Evolutionary conservation across 1,140 invertebrate species (phyloP), one percentile per base, ranked within the genome.

Genomic region (Anastrepha obliqua): DNA sequence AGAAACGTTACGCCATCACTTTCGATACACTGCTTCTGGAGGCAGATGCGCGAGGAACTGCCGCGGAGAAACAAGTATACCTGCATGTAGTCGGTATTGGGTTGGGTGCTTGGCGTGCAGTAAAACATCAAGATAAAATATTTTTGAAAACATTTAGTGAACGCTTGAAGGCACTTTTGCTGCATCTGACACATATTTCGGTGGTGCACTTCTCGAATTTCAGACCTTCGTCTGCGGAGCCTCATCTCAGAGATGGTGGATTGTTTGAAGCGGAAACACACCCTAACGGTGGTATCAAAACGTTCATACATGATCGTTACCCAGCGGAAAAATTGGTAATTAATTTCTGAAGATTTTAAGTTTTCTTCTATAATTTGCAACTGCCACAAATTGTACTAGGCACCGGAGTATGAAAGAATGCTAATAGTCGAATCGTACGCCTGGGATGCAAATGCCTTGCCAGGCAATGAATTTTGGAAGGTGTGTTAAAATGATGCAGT

Each of bases 401-500:
- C 85, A 3, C 4, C 85, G 2, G 87, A 62, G n/a, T 88, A 51
- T 62, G 85, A 42, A 51, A 62, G 87, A 42, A 85, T 92, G 89
- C 78, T 93, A 65, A 88, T 96, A 7, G 94, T 96, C 1, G 94
- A 96, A 8, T 96, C 95, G 2, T 96, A 96, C 89, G 95, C 96
- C 4, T 96, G 95, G 95, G 96, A 96, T 90, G 95, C 95, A 13
- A 96, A 96, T 90, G 94, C 96, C 0, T 93, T 96, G 85, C 95
- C 96, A 9, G 96, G 95, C 89, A 95, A 95, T 87, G 95, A 95
- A 89, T 95, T 94, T 89, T 95, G 95, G 95, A 90, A 90, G 89
- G 92, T 93, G 44, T 78, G 42, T 42, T 20, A 42, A 29, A 6
- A n/a, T 9, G 1, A 11, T 67, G 7, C 39, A 17, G 13, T 4